phyloP scores from a whole-genome alignment of 2,797 vertebrate species.

The Myripristis jacobus region DNA sequence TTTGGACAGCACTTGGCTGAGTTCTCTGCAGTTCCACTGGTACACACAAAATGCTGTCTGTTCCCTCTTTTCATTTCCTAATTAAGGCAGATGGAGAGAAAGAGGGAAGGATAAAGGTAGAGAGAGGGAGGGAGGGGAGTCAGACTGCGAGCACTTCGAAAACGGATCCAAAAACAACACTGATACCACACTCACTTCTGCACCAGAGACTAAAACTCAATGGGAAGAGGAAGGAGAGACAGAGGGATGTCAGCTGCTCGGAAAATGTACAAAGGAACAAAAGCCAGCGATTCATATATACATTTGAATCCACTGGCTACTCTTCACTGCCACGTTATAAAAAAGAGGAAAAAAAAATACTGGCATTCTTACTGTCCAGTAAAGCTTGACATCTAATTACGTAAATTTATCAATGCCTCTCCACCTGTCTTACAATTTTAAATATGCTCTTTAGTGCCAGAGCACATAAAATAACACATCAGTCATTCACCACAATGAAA shows the following conservation, averaged over 20 bases:
- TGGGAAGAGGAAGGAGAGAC: neutral
- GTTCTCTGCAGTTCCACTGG: constrained; percentile 44
- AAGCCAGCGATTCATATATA: neutral
- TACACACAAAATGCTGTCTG: constrained; percentile 52
- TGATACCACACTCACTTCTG: constrained; percentile 1
- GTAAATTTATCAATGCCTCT: neutral
- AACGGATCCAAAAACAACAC: constrained; percentile 59
- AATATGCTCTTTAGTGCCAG: constrained; percentile 3
- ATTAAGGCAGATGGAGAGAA: constrained; percentile 73
- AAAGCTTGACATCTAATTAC: neutral
- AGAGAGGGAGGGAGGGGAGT: constrained; percentile 7
- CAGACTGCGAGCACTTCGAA: constrained; percentile 45
- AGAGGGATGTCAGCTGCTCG: neutral
- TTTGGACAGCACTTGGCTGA: constrained; percentile 38
- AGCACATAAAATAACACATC: neutral
- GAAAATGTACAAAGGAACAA: neutral
- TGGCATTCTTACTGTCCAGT: neutral
- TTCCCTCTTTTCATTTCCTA: constrained; percentile 70
- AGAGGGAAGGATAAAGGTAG: constrained; percentile 6
- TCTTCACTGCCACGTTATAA: neutral
- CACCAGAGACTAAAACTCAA: constrained; percentile 10
- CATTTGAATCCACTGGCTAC: neutral
- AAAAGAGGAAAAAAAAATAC: neutral
- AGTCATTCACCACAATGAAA: constrained; percentile 12
- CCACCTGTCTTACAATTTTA: constrained; percentile 1